Conservation (phyloP, 1,140 invertebrate species). For the Drosophila aff. region DNA sequence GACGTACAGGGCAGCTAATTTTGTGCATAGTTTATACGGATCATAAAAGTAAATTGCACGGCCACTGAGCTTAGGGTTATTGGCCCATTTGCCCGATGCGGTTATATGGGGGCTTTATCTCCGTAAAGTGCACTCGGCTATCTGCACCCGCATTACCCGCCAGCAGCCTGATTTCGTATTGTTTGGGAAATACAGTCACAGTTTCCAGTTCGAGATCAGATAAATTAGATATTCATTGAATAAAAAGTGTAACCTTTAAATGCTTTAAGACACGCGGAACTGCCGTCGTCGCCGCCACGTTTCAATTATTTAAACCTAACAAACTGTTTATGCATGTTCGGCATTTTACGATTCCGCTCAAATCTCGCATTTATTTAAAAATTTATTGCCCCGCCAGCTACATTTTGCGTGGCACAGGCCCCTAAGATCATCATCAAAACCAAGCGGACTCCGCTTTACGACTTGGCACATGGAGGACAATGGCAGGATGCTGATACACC, state of each 20-base stretch:
- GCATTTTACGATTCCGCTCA: constrained; percentile 31
- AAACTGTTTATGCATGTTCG: constrained; percentile 42
- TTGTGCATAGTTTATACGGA: constrained; percentile 56
- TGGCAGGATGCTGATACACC: constrained; percentile 21
- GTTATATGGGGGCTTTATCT: constrained; percentile 27
- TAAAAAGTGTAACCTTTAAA: constrained; percentile 7
- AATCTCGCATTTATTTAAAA: constrained; percentile 50
- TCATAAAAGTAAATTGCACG: constrained; percentile 56
- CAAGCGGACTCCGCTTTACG: constrained; percentile 22
- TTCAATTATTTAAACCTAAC: constrained; percentile 39
- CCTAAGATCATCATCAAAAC: constrained; percentile 11
- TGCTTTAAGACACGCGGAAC: constrained; percentile 17
- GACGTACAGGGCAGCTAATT: constrained; percentile 50
- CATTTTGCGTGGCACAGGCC: constrained; percentile 12
- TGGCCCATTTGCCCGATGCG: constrained; percentile 39
- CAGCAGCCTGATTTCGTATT: background rate
- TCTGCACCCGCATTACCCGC: constrained; percentile 28
- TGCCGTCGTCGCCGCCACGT: background rate
- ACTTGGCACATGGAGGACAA: constrained; percentile 37
- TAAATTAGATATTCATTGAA: constrained; percentile 17
- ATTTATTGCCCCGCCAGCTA: constrained; percentile 40
- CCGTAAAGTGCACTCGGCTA: constrained; percentile 22
- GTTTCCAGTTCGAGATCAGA: constrained; percentile 1
- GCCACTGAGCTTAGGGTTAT: constrained; percentile 47
- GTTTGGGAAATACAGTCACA: background rate